A percentile compares a stretch with the other conserved stretches of the same genome.
phyloP scores from a whole-genome alignment of 2,113 vertebrate genomes.

The Emberiza fucata region DNA sequence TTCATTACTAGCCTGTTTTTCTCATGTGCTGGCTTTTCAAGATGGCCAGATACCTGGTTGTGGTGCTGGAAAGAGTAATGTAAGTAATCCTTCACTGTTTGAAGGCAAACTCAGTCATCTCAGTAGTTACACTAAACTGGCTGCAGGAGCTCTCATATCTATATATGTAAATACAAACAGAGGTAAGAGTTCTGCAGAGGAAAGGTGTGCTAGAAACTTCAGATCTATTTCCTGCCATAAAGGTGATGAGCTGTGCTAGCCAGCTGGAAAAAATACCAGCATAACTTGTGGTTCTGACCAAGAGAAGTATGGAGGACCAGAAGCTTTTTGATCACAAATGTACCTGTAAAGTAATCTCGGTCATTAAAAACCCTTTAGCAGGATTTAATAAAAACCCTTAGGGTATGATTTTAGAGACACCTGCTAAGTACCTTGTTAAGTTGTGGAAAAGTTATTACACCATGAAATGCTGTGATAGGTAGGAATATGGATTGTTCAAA shows the following conservation, averaged over 20 bases:
- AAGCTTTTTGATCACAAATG: background rate
- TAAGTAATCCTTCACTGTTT: background rate
- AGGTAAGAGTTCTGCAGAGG: background rate
- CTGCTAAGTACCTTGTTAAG: background rate
- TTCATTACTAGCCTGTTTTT: background rate
- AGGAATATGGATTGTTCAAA: background rate
- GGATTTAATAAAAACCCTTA: background rate
- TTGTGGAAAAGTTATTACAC: background rate
- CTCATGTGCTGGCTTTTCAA: background rate
- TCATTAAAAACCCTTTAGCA: background rate
- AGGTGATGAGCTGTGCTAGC: background rate
- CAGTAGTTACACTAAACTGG: background rate
- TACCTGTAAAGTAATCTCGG: background rate
- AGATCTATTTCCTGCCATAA: background rate
- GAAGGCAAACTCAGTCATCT: background rate
- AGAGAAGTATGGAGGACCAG: background rate
- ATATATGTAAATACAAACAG: background rate
- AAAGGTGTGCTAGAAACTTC: background rate
- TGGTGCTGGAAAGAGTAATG: background rate
- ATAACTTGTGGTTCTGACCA: background rate
- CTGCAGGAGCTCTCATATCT: background rate
- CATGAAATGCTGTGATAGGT: background rate
- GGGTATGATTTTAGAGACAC: background rate
- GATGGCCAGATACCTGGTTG: background rate
- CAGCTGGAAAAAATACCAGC: background rate